A percentile compares a stretch with the other conserved stretches of the same genome.
These are phyloP conservation scores for Ariolimax columbianus DNA, from an alignment of 2,888 invertebrate genomes.

Conservation along the genomic window DNA sequence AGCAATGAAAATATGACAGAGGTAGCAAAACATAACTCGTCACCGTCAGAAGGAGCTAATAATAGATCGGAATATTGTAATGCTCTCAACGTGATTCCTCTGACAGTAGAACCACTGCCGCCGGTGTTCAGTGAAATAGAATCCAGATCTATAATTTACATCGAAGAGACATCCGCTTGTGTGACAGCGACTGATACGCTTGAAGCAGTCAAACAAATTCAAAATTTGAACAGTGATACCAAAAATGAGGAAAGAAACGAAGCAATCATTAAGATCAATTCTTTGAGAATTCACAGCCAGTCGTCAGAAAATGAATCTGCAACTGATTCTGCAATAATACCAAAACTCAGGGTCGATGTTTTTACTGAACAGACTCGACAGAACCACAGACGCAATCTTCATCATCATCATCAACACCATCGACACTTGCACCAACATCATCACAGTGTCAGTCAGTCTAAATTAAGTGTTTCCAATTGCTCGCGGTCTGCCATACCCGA, in stretches of 20 bases:
- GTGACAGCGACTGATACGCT: neutral
- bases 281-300: neutral
- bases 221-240: neutral
- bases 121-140: conserved; percentile 25
- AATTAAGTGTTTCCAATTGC: neutral
- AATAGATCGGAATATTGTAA: neutral
- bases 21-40: neutral
- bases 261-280: too few relatives aligned
- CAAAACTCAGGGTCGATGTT: neutral
- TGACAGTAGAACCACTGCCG: conserved; percentile 5
- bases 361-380: neutral
- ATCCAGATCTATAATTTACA: conserved; percentile 12
- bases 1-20: neutral
- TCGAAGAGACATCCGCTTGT: conserved; percentile 9
- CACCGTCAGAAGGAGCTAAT: neutral
- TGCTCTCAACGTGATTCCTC: neutral
- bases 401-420: neutral
- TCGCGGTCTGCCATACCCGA: conserved; percentile 18
- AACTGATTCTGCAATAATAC: neutral
- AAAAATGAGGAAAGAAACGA: too few relatives aligned
- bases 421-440: neutral
- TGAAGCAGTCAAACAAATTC: neutral
- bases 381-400: neutral
- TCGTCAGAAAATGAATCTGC: neutral
- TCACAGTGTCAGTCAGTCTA: neutral